These are phyloP conservation scores for Phyllotreta striolata DNA, from an alignment of 2,888 invertebrate species.

Conservation along the genomic window DNA sequence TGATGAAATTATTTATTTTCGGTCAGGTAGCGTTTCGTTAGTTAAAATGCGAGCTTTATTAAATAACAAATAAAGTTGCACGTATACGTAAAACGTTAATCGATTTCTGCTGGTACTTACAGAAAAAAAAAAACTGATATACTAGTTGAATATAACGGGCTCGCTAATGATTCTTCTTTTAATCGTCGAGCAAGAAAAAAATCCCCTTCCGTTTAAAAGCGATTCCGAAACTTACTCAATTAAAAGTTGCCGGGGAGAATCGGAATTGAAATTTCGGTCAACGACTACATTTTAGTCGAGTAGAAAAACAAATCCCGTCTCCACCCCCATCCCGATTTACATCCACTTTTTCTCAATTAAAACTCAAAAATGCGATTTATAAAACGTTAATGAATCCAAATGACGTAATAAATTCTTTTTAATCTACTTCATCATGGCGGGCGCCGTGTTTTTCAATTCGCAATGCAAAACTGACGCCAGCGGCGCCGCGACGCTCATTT, in stretches of 20 bases:
- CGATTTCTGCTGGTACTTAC: too few species aligned
- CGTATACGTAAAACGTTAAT: too few species aligned
- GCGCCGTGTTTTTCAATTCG: slow-evolving; percentile 26
- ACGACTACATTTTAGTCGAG: slow-evolving; percentile 29
- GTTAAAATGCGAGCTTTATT: too few species aligned
- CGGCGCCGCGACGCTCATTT: too few species aligned
- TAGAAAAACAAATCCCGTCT: slow-evolving; percentile 31
- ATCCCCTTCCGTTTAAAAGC: not conserved
- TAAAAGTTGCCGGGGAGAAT: slow-evolving; percentile 36
- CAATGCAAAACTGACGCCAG: slow-evolving; percentile 23
- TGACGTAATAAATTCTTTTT: slow-evolving; percentile 50
- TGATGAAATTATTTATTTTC: too few species aligned
- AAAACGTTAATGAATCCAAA: slow-evolving; percentile 47
- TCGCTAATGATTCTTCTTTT: too few species aligned
- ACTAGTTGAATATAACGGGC: too few species aligned
- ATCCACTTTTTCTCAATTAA: slow-evolving; percentile 43
- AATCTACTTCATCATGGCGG: slow-evolving; percentile 50
- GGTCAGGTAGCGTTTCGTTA: too few species aligned
- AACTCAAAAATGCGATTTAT: slow-evolving; percentile 46
- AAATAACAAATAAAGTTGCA: too few species aligned
- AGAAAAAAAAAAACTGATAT: too few species aligned
- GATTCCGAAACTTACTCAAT: slow-evolving; percentile 30
- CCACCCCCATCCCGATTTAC: slow-evolving; percentile 37
- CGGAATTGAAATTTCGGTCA: slow-evolving; percentile 38
- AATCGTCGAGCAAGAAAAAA: not conserved